These are phyloP conservation scores for Acronicta alni DNA, from an alignment of 2,888 invertebrate species.

Conservation along the genomic window DNA sequence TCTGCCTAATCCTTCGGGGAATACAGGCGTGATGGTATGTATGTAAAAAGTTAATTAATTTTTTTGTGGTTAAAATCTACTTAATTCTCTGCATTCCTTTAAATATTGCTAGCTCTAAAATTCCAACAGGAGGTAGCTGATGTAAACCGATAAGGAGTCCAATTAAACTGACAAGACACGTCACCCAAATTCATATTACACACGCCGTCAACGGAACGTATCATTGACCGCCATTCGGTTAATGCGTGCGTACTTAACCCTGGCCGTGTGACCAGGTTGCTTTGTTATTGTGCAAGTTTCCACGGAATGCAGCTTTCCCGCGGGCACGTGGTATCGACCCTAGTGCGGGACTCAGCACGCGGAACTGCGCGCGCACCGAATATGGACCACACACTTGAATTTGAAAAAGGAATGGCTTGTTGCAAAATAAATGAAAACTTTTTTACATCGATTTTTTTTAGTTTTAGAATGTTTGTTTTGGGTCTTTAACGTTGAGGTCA, in stretches of 20 bases:
- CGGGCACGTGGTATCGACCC: constrained; percentile 75
- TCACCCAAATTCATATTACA: too few species aligned
- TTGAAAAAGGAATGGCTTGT: constrained; percentile 25
- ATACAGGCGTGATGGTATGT: too few species aligned
- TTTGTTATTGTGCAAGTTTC: constrained; percentile 55
- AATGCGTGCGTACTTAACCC: constrained; percentile 24
- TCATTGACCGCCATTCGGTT: constrained; percentile 1
- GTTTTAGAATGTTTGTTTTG: not conserved
- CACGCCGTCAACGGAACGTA: too few species aligned
- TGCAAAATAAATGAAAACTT: not conserved
- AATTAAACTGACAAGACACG: too few species aligned
- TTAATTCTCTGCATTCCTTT: too few species aligned
- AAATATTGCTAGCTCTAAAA: too few species aligned
- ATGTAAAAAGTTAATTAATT: too few species aligned
- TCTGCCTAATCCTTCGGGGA: too few species aligned
- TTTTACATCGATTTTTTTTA: not conserved
- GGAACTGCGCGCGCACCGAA: constrained; percentile 60
- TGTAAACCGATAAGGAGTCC: too few species aligned
- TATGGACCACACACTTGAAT: constrained; percentile 22
- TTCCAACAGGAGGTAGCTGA: too few species aligned
- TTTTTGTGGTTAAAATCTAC: too few species aligned
- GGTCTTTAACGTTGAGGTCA: not conserved
- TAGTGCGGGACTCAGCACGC: constrained; percentile 57
- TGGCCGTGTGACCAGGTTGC: constrained; percentile 16
- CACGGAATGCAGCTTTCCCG: constrained; percentile 54